A percentile compares a stretch with the other conserved stretches of the same genome.
phyloP scores from a whole-genome alignment of 2,888 invertebrate genomes.

The Yponomeuta evonymella region DNA sequence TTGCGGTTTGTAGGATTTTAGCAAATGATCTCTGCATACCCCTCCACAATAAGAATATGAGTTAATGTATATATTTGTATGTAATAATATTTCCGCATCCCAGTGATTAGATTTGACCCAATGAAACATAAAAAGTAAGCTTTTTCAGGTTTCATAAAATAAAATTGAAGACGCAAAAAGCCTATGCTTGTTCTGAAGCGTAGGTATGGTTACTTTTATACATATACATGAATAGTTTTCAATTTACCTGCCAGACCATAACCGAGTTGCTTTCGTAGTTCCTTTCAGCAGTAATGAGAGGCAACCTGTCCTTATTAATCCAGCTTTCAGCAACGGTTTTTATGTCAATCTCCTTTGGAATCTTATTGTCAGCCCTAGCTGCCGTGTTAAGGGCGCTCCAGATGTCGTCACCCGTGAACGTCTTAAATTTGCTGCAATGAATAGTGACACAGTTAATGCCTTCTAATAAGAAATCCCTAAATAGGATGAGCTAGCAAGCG shows the following conservation, averaged over 20 bases:
- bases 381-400: slow-evolving; percentile 84
- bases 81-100: no score
- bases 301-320: slow-evolving; percentile 88
- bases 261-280: slow-evolving; percentile 80
- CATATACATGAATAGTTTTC: neutral
- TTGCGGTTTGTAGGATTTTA: no score
- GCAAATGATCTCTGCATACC: no score
- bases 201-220: neutral
- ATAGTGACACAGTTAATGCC: no score
- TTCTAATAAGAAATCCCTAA: no score
- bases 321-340: slow-evolving; percentile 86
- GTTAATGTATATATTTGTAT: no score
- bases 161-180: neutral
- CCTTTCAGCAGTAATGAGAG: slow-evolving; percentile 82
- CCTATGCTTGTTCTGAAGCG: neutral
- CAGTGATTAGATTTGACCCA: no score
- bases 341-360: slow-evolving; percentile 69
- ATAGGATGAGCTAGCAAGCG: no score
- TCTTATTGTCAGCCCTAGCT: slow-evolving; percentile 76
- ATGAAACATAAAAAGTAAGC: no score
- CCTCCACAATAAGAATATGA: no score
- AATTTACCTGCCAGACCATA: slow-evolving; percentile 77
- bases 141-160: no score
- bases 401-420: slow-evolving; percentile 87
- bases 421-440: slow-evolving; percentile 78